phyloP scores from a whole-genome alignment of 2,888 invertebrate species.

The Amphiduros pacificus region DNA sequence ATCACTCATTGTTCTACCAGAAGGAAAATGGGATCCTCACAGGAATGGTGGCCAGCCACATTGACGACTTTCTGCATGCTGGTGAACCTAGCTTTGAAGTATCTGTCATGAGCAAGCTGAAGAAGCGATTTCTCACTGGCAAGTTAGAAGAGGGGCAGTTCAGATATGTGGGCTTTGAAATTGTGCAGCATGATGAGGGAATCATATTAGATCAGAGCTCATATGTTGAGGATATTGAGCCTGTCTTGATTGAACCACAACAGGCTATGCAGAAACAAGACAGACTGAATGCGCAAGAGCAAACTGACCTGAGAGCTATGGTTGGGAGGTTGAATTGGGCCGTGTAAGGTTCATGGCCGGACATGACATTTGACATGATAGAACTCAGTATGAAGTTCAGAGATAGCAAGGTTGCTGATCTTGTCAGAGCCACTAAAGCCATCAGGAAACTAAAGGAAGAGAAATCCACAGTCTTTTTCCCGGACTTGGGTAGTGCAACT shows the following conservation, averaged over 20 bases:
- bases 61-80: slow-evolving; percentile 1
- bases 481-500: background rate
- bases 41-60: background rate
- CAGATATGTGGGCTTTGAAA: background rate
- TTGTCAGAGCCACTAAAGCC: background rate
- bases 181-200: background rate
- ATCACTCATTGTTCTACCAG: background rate
- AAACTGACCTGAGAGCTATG: background rate
- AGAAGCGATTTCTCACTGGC: background rate
- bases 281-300: background rate
- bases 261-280: background rate
- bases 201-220: background rate
- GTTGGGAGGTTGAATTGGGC: background rate
- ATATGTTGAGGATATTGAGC: background rate
- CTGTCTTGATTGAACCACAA: background rate
- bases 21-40: background rate
- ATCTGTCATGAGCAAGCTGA: background rate
- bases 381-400: background rate
- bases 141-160: background rate
- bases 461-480: background rate
- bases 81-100: background rate
- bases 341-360: background rate
- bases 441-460: background rate
- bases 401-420: background rate
- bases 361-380: background rate